Evolutionary conservation across 1,140 invertebrate genomes (phyloP), one percentile per base, ranked within the genome.

Genomic region (Dinoponera quadriceps): DNA sequence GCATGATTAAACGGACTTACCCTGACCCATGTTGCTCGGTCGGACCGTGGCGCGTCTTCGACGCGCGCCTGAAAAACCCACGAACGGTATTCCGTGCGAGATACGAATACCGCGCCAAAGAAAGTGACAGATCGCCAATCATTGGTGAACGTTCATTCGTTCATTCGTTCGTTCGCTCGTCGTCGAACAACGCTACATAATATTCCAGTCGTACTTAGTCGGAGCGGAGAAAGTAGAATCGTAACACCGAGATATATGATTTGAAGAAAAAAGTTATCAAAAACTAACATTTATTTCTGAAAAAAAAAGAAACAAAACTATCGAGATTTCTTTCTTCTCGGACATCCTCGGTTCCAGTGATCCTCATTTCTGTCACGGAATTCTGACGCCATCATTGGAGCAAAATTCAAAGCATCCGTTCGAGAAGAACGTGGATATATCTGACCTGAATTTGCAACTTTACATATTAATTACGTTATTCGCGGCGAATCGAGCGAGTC

Each of bases 1-100:
- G 0, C 57, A 3, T 69, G 86, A 88, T 85, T 77, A 85, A 85
- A 78, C 57, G 86, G 29, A 55, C 82, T 82, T 88, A 66, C 27
- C 38, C 59, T 87, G 71, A 85, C 65, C 63, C 33, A 44, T 84
- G 18, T 13, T 49, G 16, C 29, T 27, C 18, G 49, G 49, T 69
- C 71, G 80, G 59, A 55, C 20, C 80, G 68, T 14, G 25, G 22
- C 72, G 18, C 18, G 59, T 20, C 25, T 48, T 62, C 20, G 63
- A 27, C 14, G 38, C 55, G 20, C 68, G 48, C 48, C 29, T 77
- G 38, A 25, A 44, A 51, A 59, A 63, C n/a, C n/a, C 18, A 13
- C 29, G 29, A 80, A 59, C 49, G 49, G 20, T 59, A 69, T 80
- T 44, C 51, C 2, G 22, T 22, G 2, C 16, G 18, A 18, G 44